Percentiles rank a stretch among this genome's conserved stretches.
Evolutionary conservation across 2,113 vertebrate genomes (phyloP).

Genomic region (Megaceryle torquata): DNA sequence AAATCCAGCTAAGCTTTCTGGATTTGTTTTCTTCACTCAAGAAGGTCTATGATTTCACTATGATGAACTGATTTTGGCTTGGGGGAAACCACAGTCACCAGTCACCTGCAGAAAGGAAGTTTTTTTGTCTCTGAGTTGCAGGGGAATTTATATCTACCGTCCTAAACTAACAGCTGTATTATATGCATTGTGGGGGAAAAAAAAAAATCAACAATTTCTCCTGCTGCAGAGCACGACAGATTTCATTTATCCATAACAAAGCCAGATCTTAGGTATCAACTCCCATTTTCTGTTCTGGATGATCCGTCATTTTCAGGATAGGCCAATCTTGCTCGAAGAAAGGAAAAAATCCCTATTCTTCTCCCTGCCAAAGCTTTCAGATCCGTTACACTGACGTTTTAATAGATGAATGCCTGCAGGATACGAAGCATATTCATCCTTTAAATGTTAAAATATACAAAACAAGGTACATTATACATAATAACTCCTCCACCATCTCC

Average conservation of each 20-base stretch:
- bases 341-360: neutral
- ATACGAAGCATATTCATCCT: neutral
- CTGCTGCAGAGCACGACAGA: neutral
- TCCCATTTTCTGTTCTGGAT: neutral
- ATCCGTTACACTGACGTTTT: neutral
- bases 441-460: constrained; percentile 3
- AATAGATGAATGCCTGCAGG: neutral
- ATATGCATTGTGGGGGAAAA: neutral
- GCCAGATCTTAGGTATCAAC: neutral
- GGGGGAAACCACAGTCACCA: neutral
- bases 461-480: neutral
- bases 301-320: neutral
- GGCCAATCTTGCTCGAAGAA: neutral
- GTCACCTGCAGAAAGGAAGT: neutral
- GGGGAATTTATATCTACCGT: neutral
- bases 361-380: neutral
- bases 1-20: neutral
- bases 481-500: neutral
- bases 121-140: neutral
- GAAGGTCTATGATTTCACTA: neutral
- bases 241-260: neutral
- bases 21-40: neutral
- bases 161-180: neutral
- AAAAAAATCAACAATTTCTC: neutral
- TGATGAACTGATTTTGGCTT: neutral